Percentiles rank a stretch among this genome's conserved stretches.
Conservation (phyloP, 2,113 vertebrate genomes). For the Erinaceus europaeus region DNA sequence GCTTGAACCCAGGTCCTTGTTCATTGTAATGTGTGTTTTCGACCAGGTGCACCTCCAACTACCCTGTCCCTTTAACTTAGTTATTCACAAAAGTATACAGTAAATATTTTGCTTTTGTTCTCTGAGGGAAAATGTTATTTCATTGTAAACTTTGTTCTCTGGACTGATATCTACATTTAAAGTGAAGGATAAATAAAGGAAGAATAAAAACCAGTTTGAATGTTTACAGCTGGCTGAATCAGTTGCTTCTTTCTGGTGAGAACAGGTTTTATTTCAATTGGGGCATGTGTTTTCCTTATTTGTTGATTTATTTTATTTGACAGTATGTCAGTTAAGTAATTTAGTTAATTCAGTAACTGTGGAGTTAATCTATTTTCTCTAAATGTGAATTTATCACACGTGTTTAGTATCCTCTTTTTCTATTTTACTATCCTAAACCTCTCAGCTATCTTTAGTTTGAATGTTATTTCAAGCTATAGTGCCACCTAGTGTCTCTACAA, state of each 20-base stretch:
- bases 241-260: not conserved
- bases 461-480: conserved; percentile 57
- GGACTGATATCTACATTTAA: conserved; percentile 35
- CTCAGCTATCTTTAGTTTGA: not conserved
- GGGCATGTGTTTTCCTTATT: not conserved
- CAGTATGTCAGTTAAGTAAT: conserved; percentile 16
- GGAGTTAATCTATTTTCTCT: not conserved
- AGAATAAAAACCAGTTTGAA: not conserved
- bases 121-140: not conserved
- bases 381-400: conserved; percentile 10
- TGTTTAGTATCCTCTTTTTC: not conserved
- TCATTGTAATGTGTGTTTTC: too few relatives aligned
- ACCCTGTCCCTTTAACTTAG: too few relatives aligned
- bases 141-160: not conserved
- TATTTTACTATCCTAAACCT: not conserved
- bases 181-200: not conserved
- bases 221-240: conserved; percentile 4
- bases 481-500: conserved; percentile 65
- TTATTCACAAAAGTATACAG: not conserved
- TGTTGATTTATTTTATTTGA: not conserved
- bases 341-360: not conserved
- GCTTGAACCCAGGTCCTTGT: too few relatives aligned
- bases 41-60: too few relatives aligned
- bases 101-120: conserved; percentile 21
- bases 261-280: not conserved